Base-by-base conservation (phyloP, 2,888 invertebrate species). In the Hydropsyche betteni region DNA sequence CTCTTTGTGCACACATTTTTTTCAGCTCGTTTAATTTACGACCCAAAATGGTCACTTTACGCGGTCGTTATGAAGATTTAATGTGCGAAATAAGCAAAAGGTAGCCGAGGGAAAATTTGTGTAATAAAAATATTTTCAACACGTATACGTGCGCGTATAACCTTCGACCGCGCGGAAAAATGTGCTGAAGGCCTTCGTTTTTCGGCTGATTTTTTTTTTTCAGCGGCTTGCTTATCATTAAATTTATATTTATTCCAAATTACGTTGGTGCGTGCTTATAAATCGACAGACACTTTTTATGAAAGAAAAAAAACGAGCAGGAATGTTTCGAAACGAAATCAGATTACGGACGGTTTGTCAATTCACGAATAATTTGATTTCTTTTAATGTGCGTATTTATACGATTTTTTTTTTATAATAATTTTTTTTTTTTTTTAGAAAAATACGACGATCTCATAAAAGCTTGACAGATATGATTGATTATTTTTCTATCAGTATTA, bases 51-150 rank as follows among this genome's bases (percentile, higher is more conserved):
- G 64, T 64, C 64, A 64, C 64, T 64, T 64, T 64, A 64, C 64
- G 64, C 64, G 64, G 34, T 64, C 64, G 64, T 64, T 64, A 64
- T 64, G 64, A 64, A 64, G 64, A 64, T 64, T 64, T 64, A 64
- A 64, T 64, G 64, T 64, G 64, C 64, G 64, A 64, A 64, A 64
- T 64, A 64, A 64, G 64, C 64, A 64, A 64, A 64, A 64, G 64
- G 64, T 64, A 64, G 64, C 64, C 64, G 14, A 64, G 64, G 64
- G 64, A 64, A 61, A 64, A 64, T 64, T 64, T 36, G 36, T 36
- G 64, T 64, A 64, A 64, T 64, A 64, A 64, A 64, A 64, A 64
- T 64, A 64, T 64, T 64, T 64, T 64, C 64, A 64, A 64, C 64
- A 64, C 64, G 64, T 64, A 44, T 64, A 64, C n/a, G 34, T 64